These are phyloP conservation scores for Brachyhypopomus gauderio DNA, from an alignment of 2,113 vertebrate species.

Conservation along the genomic window DNA sequence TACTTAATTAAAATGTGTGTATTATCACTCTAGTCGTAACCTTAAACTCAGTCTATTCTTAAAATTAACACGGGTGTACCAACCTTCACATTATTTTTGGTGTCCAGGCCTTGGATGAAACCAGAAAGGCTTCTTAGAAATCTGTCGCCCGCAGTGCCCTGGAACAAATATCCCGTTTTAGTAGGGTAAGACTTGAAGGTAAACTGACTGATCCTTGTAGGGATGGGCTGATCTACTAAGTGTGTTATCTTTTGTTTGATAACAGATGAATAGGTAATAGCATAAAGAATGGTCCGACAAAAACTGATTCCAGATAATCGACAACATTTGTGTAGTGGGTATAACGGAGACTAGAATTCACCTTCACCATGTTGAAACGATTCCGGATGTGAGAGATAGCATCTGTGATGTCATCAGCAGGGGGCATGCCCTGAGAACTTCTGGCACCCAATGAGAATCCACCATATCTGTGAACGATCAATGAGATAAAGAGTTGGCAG, in stretches of 20 bases:
- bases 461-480: slow-evolving; percentile 81
- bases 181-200: not conserved
- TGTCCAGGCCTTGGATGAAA: slow-evolving; percentile 90
- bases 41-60: not conserved
- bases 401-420: slow-evolving; percentile 78
- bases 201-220: not conserved
- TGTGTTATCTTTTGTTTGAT: not conserved
- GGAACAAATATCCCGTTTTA: not conserved
- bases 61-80: slow-evolving; percentile 12
- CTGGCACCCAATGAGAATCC: slow-evolving; percentile 93
- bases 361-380: slow-evolving; percentile 82
- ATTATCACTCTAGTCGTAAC: no score
- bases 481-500: not conserved
- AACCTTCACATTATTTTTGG: slow-evolving; percentile 95
- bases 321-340: not conserved
- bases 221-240: not conserved
- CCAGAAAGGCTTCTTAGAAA: slow-evolving; percentile 86
- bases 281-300: no score
- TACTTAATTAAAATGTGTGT: no score
- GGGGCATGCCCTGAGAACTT: slow-evolving; percentile 77
- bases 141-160: slow-evolving; percentile 89
- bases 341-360: slow-evolving; percentile 57
- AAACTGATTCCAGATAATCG: not conserved
- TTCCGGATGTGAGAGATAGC: slow-evolving; percentile 84
- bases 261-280: not conserved